Evolutionary conservation across 2,113 vertebrate genomes (phyloP), one percentile per base, ranked within the genome.

Genomic region (Spizaetus ornatus): DNA sequence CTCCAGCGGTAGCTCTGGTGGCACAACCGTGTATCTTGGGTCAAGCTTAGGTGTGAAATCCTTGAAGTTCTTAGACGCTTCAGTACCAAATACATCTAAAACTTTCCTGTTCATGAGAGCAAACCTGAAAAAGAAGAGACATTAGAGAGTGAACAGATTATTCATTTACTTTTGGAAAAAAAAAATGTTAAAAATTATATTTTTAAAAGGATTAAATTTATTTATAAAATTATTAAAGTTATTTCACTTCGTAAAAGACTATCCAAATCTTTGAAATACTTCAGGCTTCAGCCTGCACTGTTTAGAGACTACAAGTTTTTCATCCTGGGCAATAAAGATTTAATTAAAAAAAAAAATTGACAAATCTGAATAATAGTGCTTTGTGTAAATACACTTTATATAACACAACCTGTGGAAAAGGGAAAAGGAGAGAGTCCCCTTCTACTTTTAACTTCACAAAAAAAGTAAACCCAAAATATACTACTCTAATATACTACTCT

Each of bases 61-160:
- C 94, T 98, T 98, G 97, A 99, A 99, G 89, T 99, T 94, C 97
- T 98, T 99, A 79, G 99, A 99, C 47, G 99, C 99, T 95, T 99
- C 97, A 32, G 99, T 99, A 61, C 99, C 99, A 94, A 99, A 99
- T 63, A 98, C 98, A 93, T 99, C 99, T 66, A 99, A 98, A 93
- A 97, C 96, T 94, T 98, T 98, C 79, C 99, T 98, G 97, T 99
- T 99, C 99, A 99, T 99, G 82, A 99, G 63, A 66, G 98, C 98
- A 98, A 99, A 99, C 96, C 99, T 99, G 81, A 62, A 96, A 97
- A 82, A 96, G 40, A 81, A 50, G 73, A 85, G 32, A 63, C 8
- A 58, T 13, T 23, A 86, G 77, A 82, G 9, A 55, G 73, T 23
- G 21, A 91, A 45, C 6, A 14, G 25, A 77, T 45, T 42, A 38